Conservation (phyloP, 2,113 vertebrate species). For the Notothenia rossii region DNA sequence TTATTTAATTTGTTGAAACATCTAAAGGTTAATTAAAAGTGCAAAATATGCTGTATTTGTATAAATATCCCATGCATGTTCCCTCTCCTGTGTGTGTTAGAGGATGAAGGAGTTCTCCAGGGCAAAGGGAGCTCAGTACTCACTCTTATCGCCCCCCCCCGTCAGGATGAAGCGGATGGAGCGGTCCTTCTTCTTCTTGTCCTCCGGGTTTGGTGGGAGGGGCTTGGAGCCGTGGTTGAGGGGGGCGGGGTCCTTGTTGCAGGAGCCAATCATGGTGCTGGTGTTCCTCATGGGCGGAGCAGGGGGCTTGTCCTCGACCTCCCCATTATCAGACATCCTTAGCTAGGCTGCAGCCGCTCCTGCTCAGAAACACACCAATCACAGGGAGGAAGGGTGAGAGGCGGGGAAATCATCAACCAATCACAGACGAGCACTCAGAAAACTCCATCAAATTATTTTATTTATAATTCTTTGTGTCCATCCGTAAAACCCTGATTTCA, state of each 20-base stretch:
- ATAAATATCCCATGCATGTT: no score
- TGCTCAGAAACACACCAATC: slow-evolving; percentile 47
- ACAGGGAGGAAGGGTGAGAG: neutral
- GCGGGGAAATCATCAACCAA: neutral
- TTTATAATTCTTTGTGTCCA: neutral
- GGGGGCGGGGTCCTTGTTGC: slow-evolving; percentile 89
- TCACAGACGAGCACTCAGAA: neutral
- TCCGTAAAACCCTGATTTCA: neutral
- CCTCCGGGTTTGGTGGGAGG: slow-evolving; percentile 95
- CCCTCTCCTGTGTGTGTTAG: no score
- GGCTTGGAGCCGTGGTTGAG: slow-evolving; percentile 96
- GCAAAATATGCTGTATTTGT: no score
- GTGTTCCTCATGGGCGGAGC: slow-evolving; percentile 98
- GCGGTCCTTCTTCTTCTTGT: slow-evolving; percentile 95
- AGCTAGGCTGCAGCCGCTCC: slow-evolving; percentile 76
- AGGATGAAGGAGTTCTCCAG: no score
- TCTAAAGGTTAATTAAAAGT: no score
- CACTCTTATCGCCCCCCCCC: slow-evolving; percentile 94
- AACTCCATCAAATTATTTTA: neutral
- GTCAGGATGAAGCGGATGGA: slow-evolving; percentile 94
- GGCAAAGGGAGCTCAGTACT: slow-evolving; percentile 39
- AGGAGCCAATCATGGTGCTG: slow-evolving; percentile 94
- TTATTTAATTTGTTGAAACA: no score
- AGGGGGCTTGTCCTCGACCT: slow-evolving; percentile 95
- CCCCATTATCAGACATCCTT: slow-evolving; percentile 97